Conservation (phyloP, 2,113 vertebrate genomes). For the Sapajus apella region DNA sequence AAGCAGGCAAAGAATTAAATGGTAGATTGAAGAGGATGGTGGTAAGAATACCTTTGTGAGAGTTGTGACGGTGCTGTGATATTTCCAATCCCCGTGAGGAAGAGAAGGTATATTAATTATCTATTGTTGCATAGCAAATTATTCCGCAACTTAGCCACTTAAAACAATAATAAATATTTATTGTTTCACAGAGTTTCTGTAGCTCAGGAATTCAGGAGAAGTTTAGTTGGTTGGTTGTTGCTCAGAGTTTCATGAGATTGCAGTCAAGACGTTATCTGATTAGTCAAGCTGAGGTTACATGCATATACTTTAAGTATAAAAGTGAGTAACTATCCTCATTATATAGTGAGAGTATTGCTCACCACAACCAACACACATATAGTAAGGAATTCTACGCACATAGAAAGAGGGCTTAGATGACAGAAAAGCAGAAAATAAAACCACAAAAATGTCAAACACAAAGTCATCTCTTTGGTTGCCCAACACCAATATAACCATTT, state of each 20-base stretch:
- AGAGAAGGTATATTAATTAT: neutral
- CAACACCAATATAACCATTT: neutral
- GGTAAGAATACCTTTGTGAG: neutral
- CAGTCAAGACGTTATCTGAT: neutral
- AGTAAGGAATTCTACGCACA: neutral
- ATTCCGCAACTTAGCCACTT: neutral
- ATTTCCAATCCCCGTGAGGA: neutral
- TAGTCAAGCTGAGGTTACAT: neutral
- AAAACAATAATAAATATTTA: neutral
- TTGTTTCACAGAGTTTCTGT: neutral
- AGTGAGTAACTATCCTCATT: conserved; percentile 10
- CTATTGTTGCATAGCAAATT: neutral
- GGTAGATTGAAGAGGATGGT: neutral
- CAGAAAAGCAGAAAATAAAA: neutral
- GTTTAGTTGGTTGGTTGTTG: neutral
- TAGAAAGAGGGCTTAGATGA: neutral
- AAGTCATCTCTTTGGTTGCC: neutral
- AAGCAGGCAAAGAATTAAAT: neutral
- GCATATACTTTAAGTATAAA: neutral
- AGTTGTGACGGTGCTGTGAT: neutral
- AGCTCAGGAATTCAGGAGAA: neutral
- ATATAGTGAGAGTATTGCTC: neutral
- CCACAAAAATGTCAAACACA: neutral
- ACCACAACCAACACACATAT: neutral
- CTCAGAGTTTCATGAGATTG: neutral